These are phyloP conservation scores for Campylomormyrus tamandua DNA, from an alignment of 2,113 vertebrate species.

Conservation along the genomic window DNA sequence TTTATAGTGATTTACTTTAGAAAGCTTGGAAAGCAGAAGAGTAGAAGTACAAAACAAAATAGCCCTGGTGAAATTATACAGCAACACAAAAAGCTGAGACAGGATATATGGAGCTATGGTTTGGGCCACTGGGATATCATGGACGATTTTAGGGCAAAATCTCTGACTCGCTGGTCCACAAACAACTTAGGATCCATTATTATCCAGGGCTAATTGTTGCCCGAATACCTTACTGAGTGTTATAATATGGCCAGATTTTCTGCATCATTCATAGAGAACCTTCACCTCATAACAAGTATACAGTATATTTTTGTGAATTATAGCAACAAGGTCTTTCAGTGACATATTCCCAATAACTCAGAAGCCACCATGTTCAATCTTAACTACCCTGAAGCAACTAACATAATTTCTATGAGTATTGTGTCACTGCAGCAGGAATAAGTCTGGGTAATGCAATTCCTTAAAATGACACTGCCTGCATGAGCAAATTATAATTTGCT, in stretches of 20 bases:
- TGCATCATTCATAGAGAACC: background rate
- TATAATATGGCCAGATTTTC: background rate
- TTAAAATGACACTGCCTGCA: background rate
- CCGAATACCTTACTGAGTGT: background rate
- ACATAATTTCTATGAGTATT: background rate
- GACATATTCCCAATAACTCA: background rate
- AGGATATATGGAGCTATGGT: background rate
- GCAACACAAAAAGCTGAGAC: background rate
- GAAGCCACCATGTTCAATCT: background rate
- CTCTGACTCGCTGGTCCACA: background rate
- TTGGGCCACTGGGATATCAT: background rate
- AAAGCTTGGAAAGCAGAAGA: background rate
- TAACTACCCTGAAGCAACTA: background rate
- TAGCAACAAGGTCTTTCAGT: background rate
- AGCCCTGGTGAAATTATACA: background rate
- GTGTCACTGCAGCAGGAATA: background rate
- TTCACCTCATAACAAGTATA: background rate
- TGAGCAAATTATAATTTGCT: slow-evolving; percentile 66
- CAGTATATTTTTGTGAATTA: background rate
- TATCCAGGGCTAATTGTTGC: background rate
- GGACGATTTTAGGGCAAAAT: background rate
- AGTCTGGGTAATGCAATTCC: background rate
- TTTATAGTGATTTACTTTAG: background rate
- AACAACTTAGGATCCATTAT: background rate
- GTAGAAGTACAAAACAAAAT: background rate